Evolutionary conservation across 2,797 vertebrate genomes (phyloP).

Genomic region (Cyclopterus lumpus): DNA sequence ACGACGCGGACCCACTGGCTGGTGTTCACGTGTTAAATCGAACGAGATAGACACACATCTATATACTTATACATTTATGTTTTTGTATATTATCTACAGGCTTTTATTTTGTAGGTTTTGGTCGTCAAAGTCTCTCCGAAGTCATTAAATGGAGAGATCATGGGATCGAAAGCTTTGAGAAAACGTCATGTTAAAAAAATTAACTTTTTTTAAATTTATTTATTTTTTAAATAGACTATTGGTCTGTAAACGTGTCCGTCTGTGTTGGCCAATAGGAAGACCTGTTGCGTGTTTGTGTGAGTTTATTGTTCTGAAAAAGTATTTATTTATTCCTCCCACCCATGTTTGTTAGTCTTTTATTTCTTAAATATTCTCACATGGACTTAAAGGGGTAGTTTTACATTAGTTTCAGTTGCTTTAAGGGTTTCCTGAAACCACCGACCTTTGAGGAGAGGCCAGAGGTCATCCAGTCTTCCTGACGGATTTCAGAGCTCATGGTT

Average conservation of each 20-base stretch:
- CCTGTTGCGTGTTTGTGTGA: neutral
- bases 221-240: neutral
- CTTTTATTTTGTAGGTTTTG: neutral
- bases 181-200: neutral
- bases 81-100: neutral
- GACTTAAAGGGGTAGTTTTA: neutral
- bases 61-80: neutral
- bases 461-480: conserved; percentile 60
- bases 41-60: neutral
- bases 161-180: neutral
- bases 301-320: neutral
- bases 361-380: neutral
- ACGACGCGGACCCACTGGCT: neutral
- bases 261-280: neutral
- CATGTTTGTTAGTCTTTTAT: neutral
- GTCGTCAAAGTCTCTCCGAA: neutral
- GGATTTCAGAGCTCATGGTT: conserved; percentile 30
- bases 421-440: conserved; percentile 25
- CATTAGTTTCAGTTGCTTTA: conserved; percentile 25
- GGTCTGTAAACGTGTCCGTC: no score
- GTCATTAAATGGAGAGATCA: neutral
- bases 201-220: neutral
- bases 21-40: neutral
- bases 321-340: neutral
- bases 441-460: conserved; percentile 55